Evolutionary conservation across 2,797 vertebrate species (phyloP), one percentile per base, ranked within the genome.

Genomic region (Platalea minor): DNA sequence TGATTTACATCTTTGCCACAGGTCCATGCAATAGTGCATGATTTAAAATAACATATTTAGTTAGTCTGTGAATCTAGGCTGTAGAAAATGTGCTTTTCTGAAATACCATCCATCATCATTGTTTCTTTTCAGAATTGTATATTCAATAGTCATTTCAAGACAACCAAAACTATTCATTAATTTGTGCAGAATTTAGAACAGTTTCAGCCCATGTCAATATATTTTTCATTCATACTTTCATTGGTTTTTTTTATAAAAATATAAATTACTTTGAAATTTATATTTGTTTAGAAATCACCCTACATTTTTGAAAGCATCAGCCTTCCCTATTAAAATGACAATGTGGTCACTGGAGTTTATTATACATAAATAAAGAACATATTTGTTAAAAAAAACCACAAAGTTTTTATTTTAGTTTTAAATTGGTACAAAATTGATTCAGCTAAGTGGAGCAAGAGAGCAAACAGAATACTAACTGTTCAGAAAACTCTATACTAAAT

Each of bases 21-120:
- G 45, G 60, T 21, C 31, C 51, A 37, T 61, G 11, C 5, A 76
- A 29, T 17, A 78, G 16, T 0, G 0, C 9, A 53, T 1, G 2
- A 77, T 31, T 74, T 79, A 45, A 83, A 93, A 76, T 26, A 92
- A 75, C 17, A 5, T 70, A 57, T 51, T 84, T 81, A 56, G 26
- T 76, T 91, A 76, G 89, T 65, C 8, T 75, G 46, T 73, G 18
- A 70, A 76, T 61, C 20, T 37, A 53, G 6, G 10, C 33, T 45
- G 31, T 25, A 81, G 24, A 59, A 87, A 87, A 61, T 39, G 2
- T 51, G 18, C 6, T 75, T 75, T 81, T 43, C 77, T 81, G 35
- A 91, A 86, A 73, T 50, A 65, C 1, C 2, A 54, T 77, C 28
- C 31, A 53, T 68, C 23, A 69, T 31, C 4, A 74, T 51, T 91